Evolutionary conservation across 2,888 invertebrate genomes (phyloP), one percentile per base, ranked within the genome.

Genomic region (Magallana nippona): DNA sequence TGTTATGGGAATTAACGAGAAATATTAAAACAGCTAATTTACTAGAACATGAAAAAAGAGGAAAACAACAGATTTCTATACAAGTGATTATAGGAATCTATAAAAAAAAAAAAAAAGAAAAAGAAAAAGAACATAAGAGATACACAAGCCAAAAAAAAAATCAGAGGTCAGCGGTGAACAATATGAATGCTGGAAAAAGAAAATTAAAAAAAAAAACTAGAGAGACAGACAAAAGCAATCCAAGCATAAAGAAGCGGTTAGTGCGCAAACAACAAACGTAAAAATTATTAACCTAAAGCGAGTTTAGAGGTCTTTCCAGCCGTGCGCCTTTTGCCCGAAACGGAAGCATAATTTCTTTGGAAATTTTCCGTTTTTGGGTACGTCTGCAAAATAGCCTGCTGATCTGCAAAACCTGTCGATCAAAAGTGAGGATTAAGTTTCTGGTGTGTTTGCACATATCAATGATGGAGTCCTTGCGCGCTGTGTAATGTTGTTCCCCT

Each of bases 291-390:
- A 90, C 89, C 89, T 90, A 90, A 89, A 88, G 87, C 79, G 86
- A 87, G 83, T 84, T 84, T 86, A 87, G 71, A 84, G 82, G 81
- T 88, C 87, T 82, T 87, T 87, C 96, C 97, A 97, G 88, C 96
- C 96, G 55, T 96, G 96, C 1, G 97, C 97, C 87, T 96, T 97
- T 86, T 96, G 96, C 17, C 92, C 92, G 88, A 93, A 93, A 88
- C 90, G 90, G 90, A 93, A 93, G 86, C 92, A 92, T 80, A 93
- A 90, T 89, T 92, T 92, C 89, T 91, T 92, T 63, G 92, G 91
- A 86, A 91, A 92, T 88, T 89, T 90, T 62, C 91, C 91, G 79
- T 89, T 90, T 85, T 90, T 91, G 58, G 91, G 91, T 71, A 92
- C 91, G 85, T 88, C 89, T 60, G 89, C 90, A 86, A 92, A 92